Conservation (phyloP, 2,888 invertebrate genomes). For the Tineola bisselliella region DNA sequence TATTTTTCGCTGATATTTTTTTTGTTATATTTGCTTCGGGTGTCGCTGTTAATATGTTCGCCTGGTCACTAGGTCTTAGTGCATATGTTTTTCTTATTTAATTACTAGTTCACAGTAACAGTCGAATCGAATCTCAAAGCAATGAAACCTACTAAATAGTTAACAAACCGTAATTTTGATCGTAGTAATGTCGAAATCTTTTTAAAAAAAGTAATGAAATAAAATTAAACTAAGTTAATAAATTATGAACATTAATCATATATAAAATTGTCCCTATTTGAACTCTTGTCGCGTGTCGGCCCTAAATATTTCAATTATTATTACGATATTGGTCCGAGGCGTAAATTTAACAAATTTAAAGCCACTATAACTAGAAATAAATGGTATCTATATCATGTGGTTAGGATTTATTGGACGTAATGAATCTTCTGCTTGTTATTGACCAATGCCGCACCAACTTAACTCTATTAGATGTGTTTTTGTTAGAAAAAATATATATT, state of each 20-base stretch:
- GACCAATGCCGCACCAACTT: neutral
- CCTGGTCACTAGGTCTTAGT: too few relatives aligned
- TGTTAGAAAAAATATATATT: too few relatives aligned
- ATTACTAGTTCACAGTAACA: too few relatives aligned
- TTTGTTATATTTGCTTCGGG: too few relatives aligned
- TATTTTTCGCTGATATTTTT: too few relatives aligned
- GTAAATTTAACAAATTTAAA: conserved; percentile 25
- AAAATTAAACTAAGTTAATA: neutral
- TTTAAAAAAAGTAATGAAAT: neutral
- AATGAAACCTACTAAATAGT: too few relatives aligned
- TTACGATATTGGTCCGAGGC: conserved; percentile 37
- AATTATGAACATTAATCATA: neutral
- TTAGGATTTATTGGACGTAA: conserved; percentile 2
- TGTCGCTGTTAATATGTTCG: too few relatives aligned
- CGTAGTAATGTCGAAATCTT: neutral
- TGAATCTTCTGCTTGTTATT: neutral
- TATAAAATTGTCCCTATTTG: conserved; percentile 10
- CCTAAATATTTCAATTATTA: conserved; percentile 53
- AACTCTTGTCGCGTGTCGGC: conserved; percentile 34
- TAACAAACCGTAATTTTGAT: too few relatives aligned
- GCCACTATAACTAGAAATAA: neutral
- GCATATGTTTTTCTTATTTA: too few relatives aligned
- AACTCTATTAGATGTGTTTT: too few relatives aligned
- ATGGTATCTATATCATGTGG: conserved; percentile 3
- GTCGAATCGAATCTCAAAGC: conserved; percentile 9